These are phyloP conservation scores for Panonychus citri DNA, from an alignment of 1,140 invertebrate genomes.

Conservation along the genomic window DNA sequence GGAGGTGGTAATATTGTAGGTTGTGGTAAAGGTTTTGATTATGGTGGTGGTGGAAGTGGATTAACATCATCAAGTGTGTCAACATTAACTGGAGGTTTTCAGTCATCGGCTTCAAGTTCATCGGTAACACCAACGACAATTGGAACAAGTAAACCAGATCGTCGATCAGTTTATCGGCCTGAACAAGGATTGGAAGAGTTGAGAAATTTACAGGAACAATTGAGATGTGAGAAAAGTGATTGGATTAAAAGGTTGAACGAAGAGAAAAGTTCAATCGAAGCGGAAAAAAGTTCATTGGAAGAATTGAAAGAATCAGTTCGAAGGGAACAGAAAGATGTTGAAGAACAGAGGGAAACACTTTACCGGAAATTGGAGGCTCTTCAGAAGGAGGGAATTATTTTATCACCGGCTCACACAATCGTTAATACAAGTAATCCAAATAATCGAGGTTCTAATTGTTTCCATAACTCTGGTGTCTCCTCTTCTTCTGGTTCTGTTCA, in stretches of 20 bases:
- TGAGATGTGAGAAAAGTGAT: conserved; percentile 52
- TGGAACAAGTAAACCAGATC: conserved; percentile 11
- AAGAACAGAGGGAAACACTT: conserved; percentile 58
- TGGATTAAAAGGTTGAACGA: conserved; percentile 72
- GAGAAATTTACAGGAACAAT: conserved; percentile 42
- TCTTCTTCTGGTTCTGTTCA: no score
- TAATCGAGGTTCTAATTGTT: no score
- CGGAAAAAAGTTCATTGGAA: conserved; percentile 43
- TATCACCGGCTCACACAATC: conserved; percentile 19
- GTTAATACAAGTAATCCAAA: conserved; percentile 7
- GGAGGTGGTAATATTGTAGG: neutral
- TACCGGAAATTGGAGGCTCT: conserved; percentile 56
- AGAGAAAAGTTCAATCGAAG: conserved; percentile 83
- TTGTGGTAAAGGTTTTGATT: neutral
- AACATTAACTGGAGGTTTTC: no score
- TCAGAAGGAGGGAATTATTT: conserved; percentile 40
- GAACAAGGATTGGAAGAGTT: conserved; percentile 48
- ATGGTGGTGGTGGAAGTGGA: no score
- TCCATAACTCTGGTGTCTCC: no score
- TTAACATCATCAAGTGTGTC: no score
- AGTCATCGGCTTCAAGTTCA: no score
- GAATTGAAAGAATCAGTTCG: conserved; percentile 34
- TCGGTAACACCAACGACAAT: neutral
- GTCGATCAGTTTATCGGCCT: conserved; percentile 30
- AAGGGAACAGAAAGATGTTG: conserved; percentile 52